Conservation (phyloP, 2,797 vertebrate genomes). For the Sebastes minor region DNA sequence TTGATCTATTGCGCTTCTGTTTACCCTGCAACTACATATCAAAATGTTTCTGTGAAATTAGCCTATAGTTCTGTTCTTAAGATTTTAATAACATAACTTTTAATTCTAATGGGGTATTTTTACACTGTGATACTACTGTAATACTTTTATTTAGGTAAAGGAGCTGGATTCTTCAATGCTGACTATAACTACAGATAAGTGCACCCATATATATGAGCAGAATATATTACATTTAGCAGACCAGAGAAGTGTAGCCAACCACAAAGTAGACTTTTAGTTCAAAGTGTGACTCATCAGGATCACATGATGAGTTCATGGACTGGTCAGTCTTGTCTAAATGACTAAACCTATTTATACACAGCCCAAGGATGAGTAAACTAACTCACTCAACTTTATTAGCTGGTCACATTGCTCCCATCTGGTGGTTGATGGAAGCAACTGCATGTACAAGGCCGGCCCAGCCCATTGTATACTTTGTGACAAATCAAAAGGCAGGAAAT, state of each 20-base stretch:
- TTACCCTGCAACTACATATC: too few relatives aligned
- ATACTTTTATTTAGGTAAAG: not conserved
- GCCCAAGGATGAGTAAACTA: not conserved
- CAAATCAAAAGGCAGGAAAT: not conserved
- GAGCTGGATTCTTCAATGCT: not conserved
- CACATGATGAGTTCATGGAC: not conserved
- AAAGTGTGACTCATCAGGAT: not conserved
- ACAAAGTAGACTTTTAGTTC: not conserved
- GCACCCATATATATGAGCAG: not conserved
- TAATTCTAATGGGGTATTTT: not conserved
- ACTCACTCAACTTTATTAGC: not conserved
- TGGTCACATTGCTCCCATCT: constrained; percentile 33
- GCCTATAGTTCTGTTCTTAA: not conserved
- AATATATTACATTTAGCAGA: not conserved
- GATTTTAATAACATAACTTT: not conserved
- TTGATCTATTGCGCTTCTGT: too few relatives aligned
- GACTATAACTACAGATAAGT: not conserved
- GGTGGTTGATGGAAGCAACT: constrained; percentile 5
- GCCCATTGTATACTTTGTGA: not conserved
- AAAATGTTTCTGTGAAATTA: too few relatives aligned
- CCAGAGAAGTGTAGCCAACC: not conserved
- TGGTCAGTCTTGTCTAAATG: not conserved
- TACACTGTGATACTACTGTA: not conserved
- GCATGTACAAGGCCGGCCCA: not conserved
- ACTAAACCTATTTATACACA: not conserved